Evolutionary conservation across 2,113 vertebrate species (phyloP).

Genomic region (Carettochelys insculpta): DNA sequence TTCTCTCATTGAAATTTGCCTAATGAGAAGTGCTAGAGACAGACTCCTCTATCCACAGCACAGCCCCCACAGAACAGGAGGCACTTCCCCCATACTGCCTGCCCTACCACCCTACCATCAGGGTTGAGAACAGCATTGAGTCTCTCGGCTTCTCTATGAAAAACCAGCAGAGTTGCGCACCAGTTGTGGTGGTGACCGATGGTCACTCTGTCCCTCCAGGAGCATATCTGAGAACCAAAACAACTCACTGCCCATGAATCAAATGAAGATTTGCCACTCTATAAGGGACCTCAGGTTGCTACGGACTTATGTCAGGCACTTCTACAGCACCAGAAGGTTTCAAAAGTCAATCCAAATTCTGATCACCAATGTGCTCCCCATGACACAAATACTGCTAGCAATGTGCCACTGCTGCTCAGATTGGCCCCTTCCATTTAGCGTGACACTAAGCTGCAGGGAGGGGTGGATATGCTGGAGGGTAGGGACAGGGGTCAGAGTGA

Average conservation of each 20-base stretch:
- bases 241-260: neutral
- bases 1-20: neutral
- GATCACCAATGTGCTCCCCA: neutral
- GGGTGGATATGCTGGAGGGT: too few species aligned
- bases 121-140: neutral
- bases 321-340: neutral
- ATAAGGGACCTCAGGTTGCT: neutral
- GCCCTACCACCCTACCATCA: neutral
- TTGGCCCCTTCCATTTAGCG: neutral
- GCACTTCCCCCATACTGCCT: neutral
- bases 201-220: neutral
- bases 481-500: too few species aligned
- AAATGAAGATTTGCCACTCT: rapidly evolving
- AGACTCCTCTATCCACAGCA: neutral
- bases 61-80: neutral
- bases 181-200: neutral
- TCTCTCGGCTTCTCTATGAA: rapidly evolving
- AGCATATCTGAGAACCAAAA: neutral
- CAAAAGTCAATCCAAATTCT: neutral
- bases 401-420: neutral
- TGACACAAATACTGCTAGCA: neutral
- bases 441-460: too few species aligned
- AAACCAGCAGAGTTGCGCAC: neutral
- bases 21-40: neutral
- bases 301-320: neutral